These are phyloP conservation scores for Coilia nasus DNA, from an alignment of 2,797 vertebrate genomes.

Conservation along the genomic window DNA sequence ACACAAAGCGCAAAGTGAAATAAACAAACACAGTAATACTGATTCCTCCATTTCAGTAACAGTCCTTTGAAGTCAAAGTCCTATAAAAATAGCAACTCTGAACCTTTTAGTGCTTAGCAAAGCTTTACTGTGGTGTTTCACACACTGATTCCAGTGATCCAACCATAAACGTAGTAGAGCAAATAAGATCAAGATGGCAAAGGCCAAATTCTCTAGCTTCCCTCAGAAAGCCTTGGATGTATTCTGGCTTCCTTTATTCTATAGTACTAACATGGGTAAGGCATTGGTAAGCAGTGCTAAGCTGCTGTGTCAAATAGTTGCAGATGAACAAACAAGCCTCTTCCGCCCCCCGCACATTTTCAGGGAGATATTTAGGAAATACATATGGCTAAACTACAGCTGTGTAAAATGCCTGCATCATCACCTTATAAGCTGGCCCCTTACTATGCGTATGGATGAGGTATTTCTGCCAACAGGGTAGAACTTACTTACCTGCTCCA, in stretches of 20 bases:
- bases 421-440: neutral
- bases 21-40: constrained; percentile 10
- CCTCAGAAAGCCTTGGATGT: neutral
- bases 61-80: neutral
- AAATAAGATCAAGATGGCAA: constrained; percentile 21
- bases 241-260: neutral
- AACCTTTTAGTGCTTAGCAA: neutral
- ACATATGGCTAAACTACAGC: neutral
- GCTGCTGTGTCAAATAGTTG: neutral
- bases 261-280: neutral
- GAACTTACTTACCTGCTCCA: constrained; percentile 7
- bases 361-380: neutral
- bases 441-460: neutral
- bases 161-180: neutral
- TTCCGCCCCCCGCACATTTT: neutral
- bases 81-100: neutral
- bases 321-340: neutral
- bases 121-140: neutral
- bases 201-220: neutral
- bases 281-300: neutral
- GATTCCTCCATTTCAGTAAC: neutral
- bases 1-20: neutral
- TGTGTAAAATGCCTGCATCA: neutral
- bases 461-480: neutral
- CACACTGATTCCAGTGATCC: constrained; percentile 6